These are phyloP conservation scores for Apodemia mormo DNA, from an alignment of 2,888 invertebrate species.

Conservation along the genomic window DNA sequence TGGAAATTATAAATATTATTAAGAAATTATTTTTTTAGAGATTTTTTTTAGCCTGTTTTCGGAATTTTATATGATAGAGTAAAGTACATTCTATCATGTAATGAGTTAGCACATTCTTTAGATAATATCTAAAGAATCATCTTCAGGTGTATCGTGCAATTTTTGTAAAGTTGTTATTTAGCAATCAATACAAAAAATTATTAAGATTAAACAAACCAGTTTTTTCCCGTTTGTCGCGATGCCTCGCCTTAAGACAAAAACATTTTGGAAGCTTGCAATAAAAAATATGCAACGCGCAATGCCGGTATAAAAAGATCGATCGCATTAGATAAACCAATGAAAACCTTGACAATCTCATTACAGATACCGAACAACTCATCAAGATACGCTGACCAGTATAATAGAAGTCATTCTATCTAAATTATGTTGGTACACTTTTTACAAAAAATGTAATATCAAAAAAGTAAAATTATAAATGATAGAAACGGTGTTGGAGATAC, in stretches of 20 bases:
- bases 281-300: conserved; percentile 25
- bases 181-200: too few relatives aligned
- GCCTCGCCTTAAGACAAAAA: not conserved
- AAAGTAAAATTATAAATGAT: conserved; percentile 41
- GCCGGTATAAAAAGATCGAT: conserved; percentile 6
- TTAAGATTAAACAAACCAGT: too few relatives aligned
- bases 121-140: too few relatives aligned
- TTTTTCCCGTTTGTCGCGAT: too few relatives aligned
- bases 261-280: conserved; percentile 8
- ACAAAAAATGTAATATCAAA: conserved; percentile 24
- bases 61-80: too few relatives aligned
- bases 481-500: conserved; percentile 54
- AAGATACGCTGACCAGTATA: conserved; percentile 41
- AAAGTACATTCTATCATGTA: too few relatives aligned
- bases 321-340: conserved; percentile 12
- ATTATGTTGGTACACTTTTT: conserved; percentile 27
- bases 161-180: too few relatives aligned
- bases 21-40: too few relatives aligned
- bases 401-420: conserved; percentile 34
- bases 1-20: too few relatives aligned
- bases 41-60: too few relatives aligned
- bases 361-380: conserved; percentile 49
- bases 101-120: too few relatives aligned
- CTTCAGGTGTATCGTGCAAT: too few relatives aligned
- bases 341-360: conserved; percentile 53